Percentiles rank a stretch among this genome's conserved stretches.
Conservation (phyloP, 2,113 vertebrate species). For the Tangachromis dhanisi region DNA sequence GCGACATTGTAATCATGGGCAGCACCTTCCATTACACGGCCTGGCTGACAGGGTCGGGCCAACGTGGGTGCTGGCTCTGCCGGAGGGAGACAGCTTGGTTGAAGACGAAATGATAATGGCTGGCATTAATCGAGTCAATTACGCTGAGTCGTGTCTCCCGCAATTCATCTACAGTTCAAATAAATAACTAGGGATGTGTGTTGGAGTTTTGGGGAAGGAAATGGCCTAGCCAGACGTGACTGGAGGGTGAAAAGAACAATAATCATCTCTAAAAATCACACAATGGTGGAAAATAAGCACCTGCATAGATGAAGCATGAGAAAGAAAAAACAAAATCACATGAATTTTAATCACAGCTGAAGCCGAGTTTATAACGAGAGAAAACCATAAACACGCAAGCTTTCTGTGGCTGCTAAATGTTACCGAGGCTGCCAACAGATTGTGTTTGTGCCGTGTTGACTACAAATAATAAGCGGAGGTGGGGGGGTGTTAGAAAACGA, state of each 20-base stretch:
- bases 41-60: slow-evolving; percentile 59
- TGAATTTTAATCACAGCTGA: background rate
- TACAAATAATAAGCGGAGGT: slow-evolving; percentile 5
- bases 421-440: background rate
- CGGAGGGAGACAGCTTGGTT: slow-evolving; percentile 50
- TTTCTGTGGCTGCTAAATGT: background rate
- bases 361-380: background rate
- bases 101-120: slow-evolving; percentile 60
- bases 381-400: background rate
- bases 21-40: slow-evolving; percentile 65
- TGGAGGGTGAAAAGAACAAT: background rate
- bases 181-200: slow-evolving; percentile 53
- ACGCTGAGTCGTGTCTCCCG: slow-evolving; percentile 53
- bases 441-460: background rate
- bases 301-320: background rate
- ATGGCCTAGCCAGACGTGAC: background rate
- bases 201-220: slow-evolving; percentile 13
- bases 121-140: slow-evolving; percentile 71
- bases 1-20: slow-evolving; percentile 70
- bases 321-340: background rate
- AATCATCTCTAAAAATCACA: slow-evolving; percentile 3
- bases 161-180: slow-evolving; percentile 55
- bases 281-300: background rate
- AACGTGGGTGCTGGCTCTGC: slow-evolving; percentile 21
- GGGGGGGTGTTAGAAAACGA: background rate